Conservation (phyloP, 2,113 vertebrate species). For the Dryoscopus gambensis region DNA sequence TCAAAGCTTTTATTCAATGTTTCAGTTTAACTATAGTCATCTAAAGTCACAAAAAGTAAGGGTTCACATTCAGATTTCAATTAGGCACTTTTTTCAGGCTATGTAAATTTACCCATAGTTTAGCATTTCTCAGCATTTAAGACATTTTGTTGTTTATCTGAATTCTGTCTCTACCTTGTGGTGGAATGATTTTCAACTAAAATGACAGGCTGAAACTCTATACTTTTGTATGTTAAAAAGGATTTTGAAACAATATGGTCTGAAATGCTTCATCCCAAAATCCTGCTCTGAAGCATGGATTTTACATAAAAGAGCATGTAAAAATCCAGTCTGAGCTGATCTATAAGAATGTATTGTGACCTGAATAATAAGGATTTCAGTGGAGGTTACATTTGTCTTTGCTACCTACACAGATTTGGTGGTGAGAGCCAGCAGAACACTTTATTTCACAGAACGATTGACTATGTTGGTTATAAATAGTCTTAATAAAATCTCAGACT, state of each 20-base stretch:
- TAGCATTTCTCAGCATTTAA: neutral
- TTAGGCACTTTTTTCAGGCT: neutral
- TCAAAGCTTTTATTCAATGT: neutral
- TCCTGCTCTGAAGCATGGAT: neutral
- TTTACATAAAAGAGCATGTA: neutral
- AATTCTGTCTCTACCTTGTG: neutral
- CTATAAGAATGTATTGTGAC: neutral
- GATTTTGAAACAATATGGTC: neutral
- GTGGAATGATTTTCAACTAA: neutral
- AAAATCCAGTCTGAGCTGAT: neutral
- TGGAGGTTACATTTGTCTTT: neutral
- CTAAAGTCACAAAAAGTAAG: neutral
- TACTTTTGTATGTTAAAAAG: neutral
- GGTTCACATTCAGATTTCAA: neutral
- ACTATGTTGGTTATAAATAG: neutral
- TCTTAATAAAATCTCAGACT: neutral
- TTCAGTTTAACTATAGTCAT: neutral
- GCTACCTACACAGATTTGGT: neutral
- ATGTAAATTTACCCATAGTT: neutral
- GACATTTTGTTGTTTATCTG: neutral
- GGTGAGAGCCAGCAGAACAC: neutral
- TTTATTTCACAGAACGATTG: neutral
- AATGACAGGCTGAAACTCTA: neutral
- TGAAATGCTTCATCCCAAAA: neutral
- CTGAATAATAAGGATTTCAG: neutral